phyloP scores from a whole-genome alignment of 2,888 invertebrate genomes.

The Plusia festucae region DNA sequence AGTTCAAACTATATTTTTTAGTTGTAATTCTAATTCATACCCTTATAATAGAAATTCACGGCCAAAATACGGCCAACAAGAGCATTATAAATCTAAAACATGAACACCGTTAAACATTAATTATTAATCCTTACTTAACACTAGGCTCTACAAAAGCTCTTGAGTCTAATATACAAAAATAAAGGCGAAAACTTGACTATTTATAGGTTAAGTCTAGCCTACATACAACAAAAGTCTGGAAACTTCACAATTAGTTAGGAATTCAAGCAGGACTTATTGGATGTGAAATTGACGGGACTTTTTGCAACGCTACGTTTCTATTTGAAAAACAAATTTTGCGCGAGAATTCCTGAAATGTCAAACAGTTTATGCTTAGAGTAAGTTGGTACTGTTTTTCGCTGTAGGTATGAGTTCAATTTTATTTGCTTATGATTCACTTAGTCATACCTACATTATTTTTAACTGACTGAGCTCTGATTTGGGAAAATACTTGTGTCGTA shows the following conservation, averaged over 20 bases:
- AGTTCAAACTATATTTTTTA: too few species aligned
- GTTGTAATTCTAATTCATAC: too few species aligned
- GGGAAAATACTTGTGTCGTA: too few species aligned
- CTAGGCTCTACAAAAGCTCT: constrained; percentile 17
- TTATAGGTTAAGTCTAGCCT: constrained; percentile 36
- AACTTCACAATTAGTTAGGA: constrained; percentile 45
- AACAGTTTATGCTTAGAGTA: too few species aligned
- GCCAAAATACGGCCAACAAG: neutral
- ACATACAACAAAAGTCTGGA: constrained; percentile 20
- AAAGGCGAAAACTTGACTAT: constrained; percentile 30
- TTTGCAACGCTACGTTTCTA: neutral
- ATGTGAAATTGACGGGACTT: constrained; percentile 32
- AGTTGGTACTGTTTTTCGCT: neutral
- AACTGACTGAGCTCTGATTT: too few species aligned
- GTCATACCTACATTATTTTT: too few species aligned
- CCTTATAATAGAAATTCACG: too few species aligned
- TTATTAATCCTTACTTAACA: constrained; percentile 29
- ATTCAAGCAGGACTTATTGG: constrained; percentile 43
- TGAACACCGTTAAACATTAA: constrained; percentile 20
- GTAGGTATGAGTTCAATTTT: neutral
- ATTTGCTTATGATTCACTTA: too few species aligned
- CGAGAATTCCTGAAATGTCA: neutral
- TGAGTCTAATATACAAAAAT: constrained; percentile 33
- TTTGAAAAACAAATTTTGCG: neutral
- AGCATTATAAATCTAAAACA: constrained; percentile 4